Evolutionary conservation across 1,140 invertebrate genomes (phyloP), one percentile per base, ranked within the genome.

Genomic region (Drosophila tristis): DNA sequence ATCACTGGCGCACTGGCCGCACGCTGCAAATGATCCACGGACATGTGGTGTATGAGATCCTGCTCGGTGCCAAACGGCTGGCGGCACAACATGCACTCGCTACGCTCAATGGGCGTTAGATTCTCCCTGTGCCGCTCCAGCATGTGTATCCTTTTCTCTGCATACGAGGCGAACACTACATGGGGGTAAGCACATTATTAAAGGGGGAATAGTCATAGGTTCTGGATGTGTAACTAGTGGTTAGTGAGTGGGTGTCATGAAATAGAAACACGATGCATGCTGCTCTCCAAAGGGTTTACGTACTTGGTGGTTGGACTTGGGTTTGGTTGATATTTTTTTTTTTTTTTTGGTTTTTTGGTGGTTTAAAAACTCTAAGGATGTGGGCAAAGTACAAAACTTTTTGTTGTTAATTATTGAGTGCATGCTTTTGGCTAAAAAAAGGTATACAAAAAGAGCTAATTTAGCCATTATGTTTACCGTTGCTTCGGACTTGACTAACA

Each of bases 31-130:
- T 91, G 90, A 25, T 81, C 74, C 1, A 15, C 57, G 5, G 53
- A 55, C 80, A 91, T 91, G 39, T 91, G 90, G 23, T 72, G 61
- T 8, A 77, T 80, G 9, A 91, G 64, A 13, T 89, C 78, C 59
- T 62, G 56, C 49, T 81, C 86, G 31, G 31, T 79, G 7, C 70
- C 58, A 25, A 89, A 91, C 25, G 71, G 77, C 53, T 91, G 74
- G 1, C 82, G 82, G 16, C 90, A 91, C 20, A 90, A 56, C 90
- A 91, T 91, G 44, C 90, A 91, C 61, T 91, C 90, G 55, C 90
- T 90, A 5, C 80, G 78, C 54, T 91, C 90, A 23, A 91, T 86
- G 42, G 81, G 58, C 2, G 90, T 91, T 7, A 91, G 51, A 48
- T 91, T 91, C 43, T 91, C 90, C 53, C 74, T 77, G 44, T 91